Conservation (phyloP, 2,797 vertebrate genomes). For the Oceanodroma leucorhoa region DNA sequence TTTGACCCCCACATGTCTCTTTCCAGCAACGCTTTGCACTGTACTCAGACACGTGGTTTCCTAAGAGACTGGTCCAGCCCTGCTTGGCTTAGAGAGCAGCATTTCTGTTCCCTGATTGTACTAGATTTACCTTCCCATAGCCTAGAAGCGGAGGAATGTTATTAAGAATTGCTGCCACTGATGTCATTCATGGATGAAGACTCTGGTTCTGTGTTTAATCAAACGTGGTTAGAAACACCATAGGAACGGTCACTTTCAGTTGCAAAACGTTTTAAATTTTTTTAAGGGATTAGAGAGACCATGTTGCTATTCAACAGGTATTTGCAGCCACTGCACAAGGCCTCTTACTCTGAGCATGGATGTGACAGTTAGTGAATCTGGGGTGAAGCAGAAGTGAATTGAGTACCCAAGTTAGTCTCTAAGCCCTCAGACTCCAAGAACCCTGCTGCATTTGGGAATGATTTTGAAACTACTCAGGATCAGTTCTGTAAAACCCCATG, state of each 20-base stretch:
- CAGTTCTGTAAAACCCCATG: background rate
- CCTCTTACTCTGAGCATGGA: background rate
- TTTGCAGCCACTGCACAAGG: background rate
- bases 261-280: background rate
- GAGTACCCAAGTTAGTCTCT: background rate
- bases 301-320: background rate
- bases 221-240: fast-evolving
- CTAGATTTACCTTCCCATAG: background rate
- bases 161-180: background rate
- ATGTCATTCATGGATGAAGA: background rate
- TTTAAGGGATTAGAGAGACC: background rate
- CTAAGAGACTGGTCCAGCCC: background rate
- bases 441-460: background rate
- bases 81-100: background rate
- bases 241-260: background rate
- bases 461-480: background rate
- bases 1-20: background rate
- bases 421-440: background rate
- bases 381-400: background rate
- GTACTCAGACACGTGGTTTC: background rate
- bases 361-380: background rate
- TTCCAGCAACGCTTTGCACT: background rate
- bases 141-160: background rate
- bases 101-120: background rate
- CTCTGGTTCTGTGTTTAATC: background rate